These are phyloP conservation scores for Gobio occitaniae DNA, from an alignment of 2,797 vertebrate genomes.

Conservation along the genomic window DNA sequence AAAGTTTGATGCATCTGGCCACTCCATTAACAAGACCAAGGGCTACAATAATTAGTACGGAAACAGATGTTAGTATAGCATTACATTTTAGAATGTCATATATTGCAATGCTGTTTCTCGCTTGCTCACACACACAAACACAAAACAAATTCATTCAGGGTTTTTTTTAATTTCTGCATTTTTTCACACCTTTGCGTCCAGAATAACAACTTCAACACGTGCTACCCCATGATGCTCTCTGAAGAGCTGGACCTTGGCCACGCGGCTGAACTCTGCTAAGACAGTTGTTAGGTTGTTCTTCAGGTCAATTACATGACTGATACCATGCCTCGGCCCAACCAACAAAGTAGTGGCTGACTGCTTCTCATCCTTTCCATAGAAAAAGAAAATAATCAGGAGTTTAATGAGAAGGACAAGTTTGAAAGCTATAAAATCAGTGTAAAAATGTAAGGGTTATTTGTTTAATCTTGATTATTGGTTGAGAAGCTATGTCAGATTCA, in stretches of 20 bases:
- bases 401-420: neutral
- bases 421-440: neutral
- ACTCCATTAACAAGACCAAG: constrained; percentile 97
- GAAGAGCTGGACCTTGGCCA: constrained; percentile 97
- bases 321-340: constrained; percentile 95
- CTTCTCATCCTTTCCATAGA: constrained; percentile 87
- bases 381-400: constrained; percentile 14
- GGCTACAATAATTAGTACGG: constrained; percentile 76
- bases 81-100: neutral
- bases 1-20: constrained; percentile 98
- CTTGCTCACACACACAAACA: no score
- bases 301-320: constrained; percentile 98
- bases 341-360: constrained; percentile 93
- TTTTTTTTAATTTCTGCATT: neutral
- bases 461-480: neutral
- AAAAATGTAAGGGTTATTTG: neutral
- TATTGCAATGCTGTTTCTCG: neutral
- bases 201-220: constrained; percentile 93
- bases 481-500: neutral
- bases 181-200: constrained; percentile 91
- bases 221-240: constrained; percentile 96
- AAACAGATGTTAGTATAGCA: constrained; percentile 1
- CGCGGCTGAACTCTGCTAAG: constrained; percentile 94
- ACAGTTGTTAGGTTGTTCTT: constrained; percentile 99
- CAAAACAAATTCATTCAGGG: neutral